Base-by-base conservation (phyloP, 2,113 vertebrate genomes). In the Gnathonemus longibarbis region DNA sequence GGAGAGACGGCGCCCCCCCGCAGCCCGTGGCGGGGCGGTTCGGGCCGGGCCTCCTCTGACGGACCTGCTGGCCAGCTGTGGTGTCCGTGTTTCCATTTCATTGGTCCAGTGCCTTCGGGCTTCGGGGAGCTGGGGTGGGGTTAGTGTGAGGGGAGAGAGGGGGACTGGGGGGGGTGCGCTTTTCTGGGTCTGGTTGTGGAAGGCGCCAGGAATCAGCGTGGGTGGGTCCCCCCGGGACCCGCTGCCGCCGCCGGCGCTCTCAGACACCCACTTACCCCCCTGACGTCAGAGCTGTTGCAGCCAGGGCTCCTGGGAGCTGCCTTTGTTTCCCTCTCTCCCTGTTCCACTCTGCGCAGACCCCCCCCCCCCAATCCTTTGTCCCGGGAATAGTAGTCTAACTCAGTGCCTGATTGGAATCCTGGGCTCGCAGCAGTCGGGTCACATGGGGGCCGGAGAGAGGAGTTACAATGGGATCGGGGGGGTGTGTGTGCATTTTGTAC, bases 171-270 rank as follows among this genome's bases (percentile, higher is more conserved):
- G 92, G 93, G 93, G 93, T 91, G 91, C 91, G 91, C 91, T 86
- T 80, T 90, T 93, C 92, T 92, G 91, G 91, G 94, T 94, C 92
- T 95, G 93, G 93, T 93, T 91, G 93, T 93, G 94, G 92, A 91
- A 95, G 93, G 93, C 91, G 92, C 91, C 91, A 74, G 84, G 19
- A 53, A 42, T 83, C 24, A 9, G 45, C 49, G 85, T 86, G 96
- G 95, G 95, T 56, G 90, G 94, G 94, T 94, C 93, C 97, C 95
- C 94, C 93, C 90, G 97, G 97, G 97, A 95, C 94, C 95, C 95
- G 94, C 97, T 97, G 96, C 97, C 97, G 98, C 97, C 97, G 97
- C 97, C 97, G 96, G 97, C 97, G 96, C 96, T 97, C 97, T 96
- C 97, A 97, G 96, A 97, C 98, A 97, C 97, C 95, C 96, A 97